Percentiles rank a stretch among this genome's conserved stretches.
Evolutionary conservation across 92 coral and sea anemone genomes (phyloP).

Genomic region (Zoanthus sociatus): DNA sequence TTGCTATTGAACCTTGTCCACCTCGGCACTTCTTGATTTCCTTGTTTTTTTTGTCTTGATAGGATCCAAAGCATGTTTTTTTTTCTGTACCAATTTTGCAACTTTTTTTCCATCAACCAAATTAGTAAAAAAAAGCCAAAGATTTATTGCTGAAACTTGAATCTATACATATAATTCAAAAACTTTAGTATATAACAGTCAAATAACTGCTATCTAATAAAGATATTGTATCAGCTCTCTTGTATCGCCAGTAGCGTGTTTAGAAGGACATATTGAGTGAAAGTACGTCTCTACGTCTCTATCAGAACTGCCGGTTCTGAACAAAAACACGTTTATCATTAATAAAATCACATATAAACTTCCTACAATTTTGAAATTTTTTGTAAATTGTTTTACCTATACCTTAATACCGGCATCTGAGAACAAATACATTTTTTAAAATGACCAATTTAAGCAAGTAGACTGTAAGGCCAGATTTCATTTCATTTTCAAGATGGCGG

Average conservation of each 20-base stretch:
- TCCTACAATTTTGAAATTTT: neutral
- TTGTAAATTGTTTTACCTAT: neutral
- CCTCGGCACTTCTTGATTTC: slow-evolving; percentile 46
- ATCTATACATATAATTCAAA: no score
- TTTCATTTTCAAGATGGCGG: neutral
- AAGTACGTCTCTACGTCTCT: neutral
- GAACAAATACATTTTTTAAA: neutral
- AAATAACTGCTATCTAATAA: no score
- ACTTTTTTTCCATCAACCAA: neutral
- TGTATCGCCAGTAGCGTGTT: neutral
- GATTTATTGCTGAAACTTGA: no score
- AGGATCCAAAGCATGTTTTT: slow-evolving; percentile 47
- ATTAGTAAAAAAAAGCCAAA: no score
- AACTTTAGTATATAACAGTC: no score
- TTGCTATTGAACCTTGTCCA: slow-evolving; percentile 65
- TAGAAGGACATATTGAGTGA: neutral
- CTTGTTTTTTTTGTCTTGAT: slow-evolving; percentile 35
- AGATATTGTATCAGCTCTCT: neutral
- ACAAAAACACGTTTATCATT: neutral
- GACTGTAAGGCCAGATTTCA: neutral
- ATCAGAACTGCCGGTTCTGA: neutral
- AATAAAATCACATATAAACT: neutral
- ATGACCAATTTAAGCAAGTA: neutral
- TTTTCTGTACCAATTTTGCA: slow-evolving; percentile 7
- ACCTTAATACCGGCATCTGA: neutral